Evolutionary conservation across 1,140 invertebrate species (phyloP).

Genomic region (Caligus rogercresseyi): DNA sequence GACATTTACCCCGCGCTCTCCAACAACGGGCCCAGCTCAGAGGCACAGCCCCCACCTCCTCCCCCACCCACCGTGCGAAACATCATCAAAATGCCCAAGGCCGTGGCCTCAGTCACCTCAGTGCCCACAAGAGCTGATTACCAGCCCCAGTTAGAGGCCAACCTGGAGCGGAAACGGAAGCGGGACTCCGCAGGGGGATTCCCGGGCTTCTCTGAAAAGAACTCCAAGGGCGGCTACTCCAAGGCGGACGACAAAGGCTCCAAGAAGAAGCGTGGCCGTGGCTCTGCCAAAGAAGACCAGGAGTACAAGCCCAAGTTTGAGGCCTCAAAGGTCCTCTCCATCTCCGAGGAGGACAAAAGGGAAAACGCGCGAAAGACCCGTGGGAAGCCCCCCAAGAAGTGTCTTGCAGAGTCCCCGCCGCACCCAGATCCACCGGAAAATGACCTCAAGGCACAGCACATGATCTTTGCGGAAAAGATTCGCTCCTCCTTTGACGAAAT

Average conservation of each 20-base stretch:
- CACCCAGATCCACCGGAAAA: background rate
- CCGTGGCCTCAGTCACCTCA: conserved; percentile 61
- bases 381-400: conserved; percentile 18
- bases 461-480: conserved; percentile 16
- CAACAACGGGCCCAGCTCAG: background rate
- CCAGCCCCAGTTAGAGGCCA: conserved; percentile 20
- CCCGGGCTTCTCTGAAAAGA: conserved; percentile 1
- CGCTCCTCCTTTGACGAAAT: conserved; percentile 3
- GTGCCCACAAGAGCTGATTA: conserved; percentile 67
- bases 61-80: conserved; percentile 46
- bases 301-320: conserved; percentile 16
- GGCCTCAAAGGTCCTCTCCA: background rate
- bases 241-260: background rate
- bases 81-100: conserved; percentile 63
- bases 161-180: conserved; percentile 17
- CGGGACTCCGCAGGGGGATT: background rate
- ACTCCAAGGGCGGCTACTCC: background rate
- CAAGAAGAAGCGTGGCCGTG: conserved; percentile 5
- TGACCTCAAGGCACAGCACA: conserved; percentile 3
- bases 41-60: background rate
- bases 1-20: conserved; percentile 13
- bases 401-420: conserved; percentile 10
- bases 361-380: conserved; percentile 12
- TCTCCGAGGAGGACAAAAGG: background rate
- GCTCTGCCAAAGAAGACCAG: conserved; percentile 4